Evolutionary conservation across 2,797 vertebrate genomes (phyloP).

Genomic region (Lerista edwardsae): DNA sequence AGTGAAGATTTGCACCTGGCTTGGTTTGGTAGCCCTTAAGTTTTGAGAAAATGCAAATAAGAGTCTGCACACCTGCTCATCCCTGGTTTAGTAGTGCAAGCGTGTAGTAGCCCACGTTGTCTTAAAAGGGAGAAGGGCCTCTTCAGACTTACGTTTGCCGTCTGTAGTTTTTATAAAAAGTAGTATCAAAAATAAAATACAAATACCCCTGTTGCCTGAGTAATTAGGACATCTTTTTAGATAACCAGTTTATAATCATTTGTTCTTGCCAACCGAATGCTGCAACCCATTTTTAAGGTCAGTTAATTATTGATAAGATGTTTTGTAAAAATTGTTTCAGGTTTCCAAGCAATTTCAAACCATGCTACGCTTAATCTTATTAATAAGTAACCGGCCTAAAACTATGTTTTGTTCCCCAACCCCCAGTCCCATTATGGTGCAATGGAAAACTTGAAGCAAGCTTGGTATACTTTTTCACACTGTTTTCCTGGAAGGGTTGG

Average conservation of each 20-base stretch:
- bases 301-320: not conserved
- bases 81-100: no score
- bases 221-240: no score
- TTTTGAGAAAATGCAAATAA: no score
- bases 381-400: not conserved
- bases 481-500: slow-evolving; percentile 7
- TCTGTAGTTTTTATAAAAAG: not conserved
- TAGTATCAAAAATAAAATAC: no score
- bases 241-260: no score
- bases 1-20: no score
- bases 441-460: not conserved
- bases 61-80: no score
- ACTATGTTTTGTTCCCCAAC: not conserved
- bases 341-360: not conserved
- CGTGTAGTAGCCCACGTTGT: no score
- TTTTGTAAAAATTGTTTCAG: not conserved
- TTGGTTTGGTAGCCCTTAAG: no score
- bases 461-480: not conserved
- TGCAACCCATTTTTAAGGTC: no score
- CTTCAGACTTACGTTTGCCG: not conserved
- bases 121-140: not conserved
- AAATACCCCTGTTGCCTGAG: no score
- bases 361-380: not conserved
- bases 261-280: no score
- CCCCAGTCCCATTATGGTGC: not conserved